Percentiles rank a stretch among this genome's conserved stretches.
Evolutionary conservation across 2,888 invertebrate genomes (phyloP).

Genomic region (Drepana falcataria): DNA sequence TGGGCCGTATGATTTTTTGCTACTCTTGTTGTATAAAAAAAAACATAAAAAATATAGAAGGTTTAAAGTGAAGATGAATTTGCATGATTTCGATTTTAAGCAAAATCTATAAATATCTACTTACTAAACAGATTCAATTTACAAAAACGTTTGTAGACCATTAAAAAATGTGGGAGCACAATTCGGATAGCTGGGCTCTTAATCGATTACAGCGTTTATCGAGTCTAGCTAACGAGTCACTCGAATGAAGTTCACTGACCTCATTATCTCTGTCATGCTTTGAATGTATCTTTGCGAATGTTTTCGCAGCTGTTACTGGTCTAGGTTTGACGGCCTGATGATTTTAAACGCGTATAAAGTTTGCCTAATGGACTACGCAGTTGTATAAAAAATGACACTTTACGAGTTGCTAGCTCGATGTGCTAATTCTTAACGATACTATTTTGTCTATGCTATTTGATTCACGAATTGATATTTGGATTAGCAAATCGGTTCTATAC

Average conservation of each 20-base stretch:
- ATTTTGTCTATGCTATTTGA: background rate
- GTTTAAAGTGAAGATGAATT: too few relatives aligned
- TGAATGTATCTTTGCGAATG: constrained; percentile 31
- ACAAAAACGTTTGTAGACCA: too few relatives aligned
- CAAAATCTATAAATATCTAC: too few relatives aligned
- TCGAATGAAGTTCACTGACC: constrained; percentile 44
- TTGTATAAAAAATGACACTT: background rate
- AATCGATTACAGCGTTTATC: constrained; percentile 3
- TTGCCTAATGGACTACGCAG: constrained; percentile 2
- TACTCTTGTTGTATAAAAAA: too few relatives aligned
- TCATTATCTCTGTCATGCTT: constrained; percentile 42
- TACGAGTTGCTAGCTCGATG: background rate
- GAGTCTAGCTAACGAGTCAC: constrained; percentile 15
- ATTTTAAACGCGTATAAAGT: constrained; percentile 2
- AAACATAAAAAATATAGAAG: too few relatives aligned
- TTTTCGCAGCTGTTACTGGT: constrained; percentile 44
- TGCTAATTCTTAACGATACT: background rate
- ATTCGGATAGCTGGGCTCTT: background rate
- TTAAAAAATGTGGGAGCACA: too few relatives aligned
- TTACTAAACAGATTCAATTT: too few relatives aligned
- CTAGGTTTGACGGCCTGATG: constrained; percentile 17
- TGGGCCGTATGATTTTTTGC: too few relatives aligned
- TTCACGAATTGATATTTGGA: background rate
- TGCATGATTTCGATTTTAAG: too few relatives aligned
- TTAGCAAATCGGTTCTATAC: background rate